These are phyloP conservation scores for Phenganax stokvisi DNA, from an alignment of 92 coral and sea anemone species.

Conservation along the genomic window DNA sequence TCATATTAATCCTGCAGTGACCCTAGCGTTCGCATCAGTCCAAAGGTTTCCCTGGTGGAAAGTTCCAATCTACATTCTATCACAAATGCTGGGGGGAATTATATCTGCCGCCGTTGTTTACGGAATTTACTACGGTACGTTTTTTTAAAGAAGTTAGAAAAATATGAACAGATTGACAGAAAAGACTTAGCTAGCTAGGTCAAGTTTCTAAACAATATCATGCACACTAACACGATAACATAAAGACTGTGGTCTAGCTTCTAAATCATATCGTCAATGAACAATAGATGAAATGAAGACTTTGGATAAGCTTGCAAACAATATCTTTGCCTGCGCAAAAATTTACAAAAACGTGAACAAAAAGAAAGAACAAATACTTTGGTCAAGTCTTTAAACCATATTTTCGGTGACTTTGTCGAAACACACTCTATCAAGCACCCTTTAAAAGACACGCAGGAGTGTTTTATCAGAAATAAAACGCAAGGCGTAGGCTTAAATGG, in stretches of 20 bases:
- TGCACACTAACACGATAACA: not conserved
- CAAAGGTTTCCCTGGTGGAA: slow-evolving; percentile 45
- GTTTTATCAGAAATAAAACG: too few relatives aligned
- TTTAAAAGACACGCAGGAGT: too few relatives aligned
- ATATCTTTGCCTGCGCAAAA: not conserved
- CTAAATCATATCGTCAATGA: not conserved
- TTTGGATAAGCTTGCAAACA: too few relatives aligned
- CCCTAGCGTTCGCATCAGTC: slow-evolving; percentile 53
- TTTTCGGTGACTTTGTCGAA: too few relatives aligned
- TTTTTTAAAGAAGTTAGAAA: too few relatives aligned
- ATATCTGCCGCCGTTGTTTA: slow-evolving; percentile 54
- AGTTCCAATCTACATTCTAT: slow-evolving; percentile 51
- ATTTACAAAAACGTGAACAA: too few relatives aligned
- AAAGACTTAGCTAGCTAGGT: not conserved
- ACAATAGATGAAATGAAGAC: too few relatives aligned
- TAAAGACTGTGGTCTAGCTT: not conserved
- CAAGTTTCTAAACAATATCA: not conserved
- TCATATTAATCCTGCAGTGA: slow-evolving; percentile 53
- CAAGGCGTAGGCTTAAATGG: too few relatives aligned
- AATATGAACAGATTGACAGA: not conserved
- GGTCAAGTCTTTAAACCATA: too few relatives aligned
- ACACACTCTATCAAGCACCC: too few relatives aligned
- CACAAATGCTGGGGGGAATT: slow-evolving; percentile 57
- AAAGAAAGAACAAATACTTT: too few relatives aligned
- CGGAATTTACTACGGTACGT: slow-evolving; percentile 53